These are phyloP conservation scores for Philopedon plagiatum DNA, from an alignment of 2,888 invertebrate species.

Conservation along the genomic window DNA sequence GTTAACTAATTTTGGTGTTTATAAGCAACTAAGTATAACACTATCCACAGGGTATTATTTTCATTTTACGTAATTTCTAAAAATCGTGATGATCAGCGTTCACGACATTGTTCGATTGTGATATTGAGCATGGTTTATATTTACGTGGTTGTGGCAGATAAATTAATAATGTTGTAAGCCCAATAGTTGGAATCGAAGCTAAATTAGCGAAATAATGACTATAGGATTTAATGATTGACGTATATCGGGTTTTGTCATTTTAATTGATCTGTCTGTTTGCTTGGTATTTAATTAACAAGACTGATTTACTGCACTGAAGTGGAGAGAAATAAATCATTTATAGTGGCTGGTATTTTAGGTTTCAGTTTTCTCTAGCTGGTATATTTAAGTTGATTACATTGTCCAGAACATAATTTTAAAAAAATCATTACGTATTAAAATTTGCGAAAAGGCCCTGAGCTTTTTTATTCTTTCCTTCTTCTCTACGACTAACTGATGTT, in stretches of 20 bases:
- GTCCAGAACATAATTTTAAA: too few relatives aligned
- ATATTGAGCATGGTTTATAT: slow-evolving; percentile 7
- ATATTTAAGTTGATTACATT: too few relatives aligned
- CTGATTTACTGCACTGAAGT: neutral
- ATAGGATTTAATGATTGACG: slow-evolving; percentile 16
- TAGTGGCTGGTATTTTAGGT: too few relatives aligned
- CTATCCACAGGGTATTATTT: too few relatives aligned
- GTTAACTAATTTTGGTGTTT: too few relatives aligned
- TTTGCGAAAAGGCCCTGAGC: too few relatives aligned
- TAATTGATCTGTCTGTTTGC: slow-evolving; percentile 1
- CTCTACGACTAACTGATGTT: too few relatives aligned
- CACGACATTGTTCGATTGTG: slow-evolving; percentile 20
- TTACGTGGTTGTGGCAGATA: neutral
- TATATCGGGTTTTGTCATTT: slow-evolving; percentile 3
- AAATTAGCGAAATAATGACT: slow-evolving; percentile 5
- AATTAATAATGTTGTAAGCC: slow-evolving; percentile 7
- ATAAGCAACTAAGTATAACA: too few relatives aligned
- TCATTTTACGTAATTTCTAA: slow-evolving; percentile 15
- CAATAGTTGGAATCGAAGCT: neutral
- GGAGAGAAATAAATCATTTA: neutral
- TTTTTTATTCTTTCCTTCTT: too few relatives aligned
- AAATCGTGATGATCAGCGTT: slow-evolving; percentile 12
- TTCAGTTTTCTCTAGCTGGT: too few relatives aligned
- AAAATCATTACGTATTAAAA: too few relatives aligned
- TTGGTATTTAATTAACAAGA: neutral